These are phyloP conservation scores for Cephus sareptanus DNA, from an alignment of 2,888 invertebrate genomes.

Conservation along the genomic window DNA sequence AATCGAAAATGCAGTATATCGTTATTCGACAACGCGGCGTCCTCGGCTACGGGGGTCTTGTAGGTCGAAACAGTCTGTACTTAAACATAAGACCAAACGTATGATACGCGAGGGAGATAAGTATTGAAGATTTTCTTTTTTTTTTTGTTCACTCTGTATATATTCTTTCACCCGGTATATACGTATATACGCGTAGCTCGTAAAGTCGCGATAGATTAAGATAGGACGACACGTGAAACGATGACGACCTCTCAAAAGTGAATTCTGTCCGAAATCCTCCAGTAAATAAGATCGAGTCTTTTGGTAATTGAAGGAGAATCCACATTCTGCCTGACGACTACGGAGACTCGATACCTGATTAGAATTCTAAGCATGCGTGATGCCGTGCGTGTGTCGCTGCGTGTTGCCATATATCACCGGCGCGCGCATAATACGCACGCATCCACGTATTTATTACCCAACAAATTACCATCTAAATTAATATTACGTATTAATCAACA, in stretches of 20 bases:
- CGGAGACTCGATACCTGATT: neutral
- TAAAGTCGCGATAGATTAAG: neutral
- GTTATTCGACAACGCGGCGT: slow-evolving; percentile 1
- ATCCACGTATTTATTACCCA: slow-evolving; percentile 40
- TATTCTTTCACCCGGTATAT: neutral
- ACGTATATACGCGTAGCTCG: neutral
- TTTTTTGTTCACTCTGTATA: neutral
- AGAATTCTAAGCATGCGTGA: slow-evolving; percentile 19
- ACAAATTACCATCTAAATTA: slow-evolving; percentile 32
- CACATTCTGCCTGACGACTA: neutral
- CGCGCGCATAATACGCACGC: slow-evolving; percentile 30
- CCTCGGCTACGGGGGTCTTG: neutral
- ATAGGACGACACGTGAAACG: neutral
- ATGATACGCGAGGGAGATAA: neutral
- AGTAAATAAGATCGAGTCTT: neutral
- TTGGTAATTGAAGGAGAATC: neutral
- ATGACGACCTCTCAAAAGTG: neutral
- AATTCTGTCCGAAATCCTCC: neutral
- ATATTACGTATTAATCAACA: slow-evolving; percentile 41
- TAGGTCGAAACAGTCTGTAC: neutral
- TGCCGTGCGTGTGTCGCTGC: slow-evolving; percentile 21
- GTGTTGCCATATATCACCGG: slow-evolving; percentile 35
- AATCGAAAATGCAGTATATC: neutral
- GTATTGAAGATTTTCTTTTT: neutral
- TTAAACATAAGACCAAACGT: neutral